phyloP scores from a whole-genome alignment of 2,113 vertebrate species.

The Lota lota region DNA sequence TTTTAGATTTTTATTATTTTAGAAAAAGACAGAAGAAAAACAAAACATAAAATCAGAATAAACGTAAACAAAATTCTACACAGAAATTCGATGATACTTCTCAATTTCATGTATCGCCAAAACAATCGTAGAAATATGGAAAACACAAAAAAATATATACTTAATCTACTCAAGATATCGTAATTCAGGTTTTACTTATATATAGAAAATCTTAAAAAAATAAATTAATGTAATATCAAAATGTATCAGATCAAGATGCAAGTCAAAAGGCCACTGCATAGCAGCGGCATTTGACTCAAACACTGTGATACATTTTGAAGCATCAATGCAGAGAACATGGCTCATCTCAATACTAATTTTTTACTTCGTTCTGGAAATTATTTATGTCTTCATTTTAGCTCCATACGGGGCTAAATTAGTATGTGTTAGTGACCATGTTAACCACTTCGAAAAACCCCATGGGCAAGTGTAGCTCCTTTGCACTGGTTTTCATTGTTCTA shows the following conservation, averaged over 20 bases:
- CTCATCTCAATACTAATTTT: conserved; percentile 81
- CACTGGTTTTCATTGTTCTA: not conserved
- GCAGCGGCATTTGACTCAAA: conserved; percentile 48
- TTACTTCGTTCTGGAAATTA: not conserved
- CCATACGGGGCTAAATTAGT: conserved; percentile 80
- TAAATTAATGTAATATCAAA: conserved; percentile 60
- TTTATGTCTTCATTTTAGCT: conserved; percentile 39
- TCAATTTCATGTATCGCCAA: conserved; percentile 85
- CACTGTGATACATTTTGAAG: conserved; percentile 83
- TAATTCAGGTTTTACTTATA: conserved; percentile 63
- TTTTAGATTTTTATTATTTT: conserved; percentile 43
- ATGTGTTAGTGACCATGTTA: conserved; percentile 80
- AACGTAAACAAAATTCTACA: conserved; percentile 77
- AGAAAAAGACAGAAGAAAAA: conserved; percentile 67
- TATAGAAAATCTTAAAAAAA: conserved; percentile 64
- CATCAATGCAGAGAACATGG: conserved; percentile 88
- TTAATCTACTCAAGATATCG: conserved; percentile 68
- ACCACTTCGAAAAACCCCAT: conserved; percentile 85
- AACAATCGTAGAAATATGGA: conserved; percentile 73
- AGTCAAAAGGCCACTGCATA: conserved; percentile 47
- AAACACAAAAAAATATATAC: conserved; percentile 41
- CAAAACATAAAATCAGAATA: conserved; percentile 60
- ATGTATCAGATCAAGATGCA: conserved; percentile 74
- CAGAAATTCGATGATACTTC: conserved; percentile 98
- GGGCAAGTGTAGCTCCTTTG: conserved; percentile 72